Evolutionary conservation across 2,797 vertebrate species (phyloP), one percentile per base, ranked within the genome.

Genomic region (Moxostoma hubbsi): DNA sequence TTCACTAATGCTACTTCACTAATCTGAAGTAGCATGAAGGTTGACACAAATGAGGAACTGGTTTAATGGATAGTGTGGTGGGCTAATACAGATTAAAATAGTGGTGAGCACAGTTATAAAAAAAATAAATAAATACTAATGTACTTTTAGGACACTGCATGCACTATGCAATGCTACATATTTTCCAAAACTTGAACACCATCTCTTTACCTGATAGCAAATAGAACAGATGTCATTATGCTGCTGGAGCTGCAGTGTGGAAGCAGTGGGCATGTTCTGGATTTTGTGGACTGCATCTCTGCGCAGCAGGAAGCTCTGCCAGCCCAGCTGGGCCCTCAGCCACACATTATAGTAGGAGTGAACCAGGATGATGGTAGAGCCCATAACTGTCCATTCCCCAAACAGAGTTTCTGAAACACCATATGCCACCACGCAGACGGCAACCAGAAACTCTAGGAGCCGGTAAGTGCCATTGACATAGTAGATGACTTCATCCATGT

Each of bases 401-500:
- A 99, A 99, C 63, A 99, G 90, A 0, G 98, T 99, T 91, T 99
- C 98, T 0, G 97, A 98, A 82, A 99, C 96, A 0, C 97, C 97
- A 0, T 98, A 99, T 1, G 96, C 97, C 86, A 99, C 98, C 87
- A 99, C 97, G 0, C 97, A 98, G 69, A 99, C 90, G 0, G 97
- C 97, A 0, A 98, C 96, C 5, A 99, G 91, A 84, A 99, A 99
- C 87, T 99, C 98, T 85, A 99, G 94, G 83, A 99, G 90, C 45
- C 97, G 94, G 88, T 99, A 99, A 0, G 97, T 98, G 58, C 98
- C 97, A 0, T 99, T 99, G 74, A 99, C 97, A 0, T 95, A 97
- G 86, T 99, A 99, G 86, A 99, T 99, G 5, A 99, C 97, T 69
- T 99, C 97, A 36, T 99, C 98, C 97, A 99, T 98, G 89, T 99